Base-by-base conservation (phyloP, 2,888 invertebrate genomes). In the Mactromeris polynyma region DNA sequence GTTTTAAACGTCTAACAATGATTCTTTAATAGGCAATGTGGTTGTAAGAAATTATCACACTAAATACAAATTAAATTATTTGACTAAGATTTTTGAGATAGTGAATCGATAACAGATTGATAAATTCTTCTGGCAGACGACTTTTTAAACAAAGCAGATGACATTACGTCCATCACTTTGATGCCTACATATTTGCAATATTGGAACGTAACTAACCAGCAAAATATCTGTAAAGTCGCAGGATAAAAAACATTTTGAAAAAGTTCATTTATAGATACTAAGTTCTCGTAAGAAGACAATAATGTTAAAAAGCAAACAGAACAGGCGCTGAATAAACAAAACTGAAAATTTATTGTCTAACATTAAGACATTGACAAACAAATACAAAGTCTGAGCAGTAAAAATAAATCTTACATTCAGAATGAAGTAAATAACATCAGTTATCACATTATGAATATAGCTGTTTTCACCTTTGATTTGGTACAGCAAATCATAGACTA, bases 341-440 rank as follows among this genome's bases (percentile, higher is more conserved):
- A 64, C 17, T 64, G 33, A 42, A 82, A 69, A 69, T 82, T 82
- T 82, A 82, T 82, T 82, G 82, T 81, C 73, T 73, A 69, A 58
- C 33, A 26, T 81, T 69, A 79, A 86, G 86, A 81, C 81, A 46
- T 86, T 51, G 36, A 42, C 73, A 86, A 86, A 86, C 80, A 86
- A 81, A 81, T 86, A 46, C 69, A 42, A 19, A 58, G 81, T 31
- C 46, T 80, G 54, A 64, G n/a, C 58, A 64, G 58, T 64, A 26
- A 64, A 64, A 1, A 64, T 64, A 64, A 64, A 64, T n/a, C 58
- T 64, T 26, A 26, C 58, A 64, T 6, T 64, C 58, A 64, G 26
- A 9, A 26, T n/a, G 58, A 64, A 64, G 58, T 64, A 64, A 26
- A 64, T 64, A 26, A 64, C 26, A 64, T 26, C 58, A 64, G 58